Base-by-base conservation (phyloP, 2,797 vertebrate genomes). In the Cynodonichthys magdalenae region DNA sequence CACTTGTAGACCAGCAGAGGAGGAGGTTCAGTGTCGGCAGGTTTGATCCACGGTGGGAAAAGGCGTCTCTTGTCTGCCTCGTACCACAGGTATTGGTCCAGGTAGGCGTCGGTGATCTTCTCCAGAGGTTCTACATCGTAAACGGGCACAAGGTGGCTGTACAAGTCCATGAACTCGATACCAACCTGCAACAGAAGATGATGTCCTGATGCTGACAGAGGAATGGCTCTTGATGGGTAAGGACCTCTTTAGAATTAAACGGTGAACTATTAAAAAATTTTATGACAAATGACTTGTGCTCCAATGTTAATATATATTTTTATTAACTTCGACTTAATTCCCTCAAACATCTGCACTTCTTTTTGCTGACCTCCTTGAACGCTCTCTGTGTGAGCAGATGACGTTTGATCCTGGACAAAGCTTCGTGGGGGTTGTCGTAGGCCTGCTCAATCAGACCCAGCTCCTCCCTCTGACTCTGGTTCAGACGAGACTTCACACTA, bases 141-240 rank as follows among this genome's bases (percentile, higher is more conserved):
- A 47, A 99, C 98, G 0, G 98, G 98, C 50, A 99, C 98, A 59
- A 99, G 81, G 66, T 99, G 98, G 86, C 97, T 99, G 90, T 99
- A 99, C 71, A 99, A 90, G 90, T 99, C 98, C 98, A 99, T 99
- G 87, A 99, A 99, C 86, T 99, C 98, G 24, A 99, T 99, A 56
- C 98, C 98, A 56, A 99, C 98, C 98, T 99, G 63, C 0, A 75
- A 52, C 71, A 74, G 47, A 56, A 54, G 5, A 41, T 17, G 10
- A 44, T 0, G 15, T 36, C 58, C 2, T 56, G 9, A 76, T 55
- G 75, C 52, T 57, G 58, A 45, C 15, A 48, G 11, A 65, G 17
- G 10, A 56, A 39, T 19, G 0, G 24, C 24, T 2, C 24, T 2
- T 29, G 6, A 18, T 44, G 14, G 2, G 6, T 27, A 50, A 48